Evolutionary conservation across 1,140 invertebrate species (phyloP).

Genomic region (Polypedilum pembai): DNA sequence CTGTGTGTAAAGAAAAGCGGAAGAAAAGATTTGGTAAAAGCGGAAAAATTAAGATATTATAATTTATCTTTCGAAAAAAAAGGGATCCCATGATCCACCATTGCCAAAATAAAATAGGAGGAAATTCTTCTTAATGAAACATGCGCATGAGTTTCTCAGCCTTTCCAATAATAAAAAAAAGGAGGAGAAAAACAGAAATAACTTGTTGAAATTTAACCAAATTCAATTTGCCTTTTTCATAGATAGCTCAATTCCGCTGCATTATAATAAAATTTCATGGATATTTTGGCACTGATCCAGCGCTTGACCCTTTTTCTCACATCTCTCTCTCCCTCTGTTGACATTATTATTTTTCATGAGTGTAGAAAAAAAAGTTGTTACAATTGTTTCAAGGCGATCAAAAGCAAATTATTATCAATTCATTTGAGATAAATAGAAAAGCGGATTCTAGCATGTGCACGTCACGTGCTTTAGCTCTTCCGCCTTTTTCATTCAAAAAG

Average conservation of each 20-base stretch:
- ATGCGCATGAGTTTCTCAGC: neutral
- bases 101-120: neutral
- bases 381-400: constrained; percentile 16
- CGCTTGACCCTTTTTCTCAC: constrained; percentile 22
- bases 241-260: neutral
- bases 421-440: constrained; percentile 22
- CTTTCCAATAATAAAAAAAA: neutral
- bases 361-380: neutral
- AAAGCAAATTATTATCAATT: constrained; percentile 22
- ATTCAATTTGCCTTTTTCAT: neutral
- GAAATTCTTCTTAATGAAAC: neutral
- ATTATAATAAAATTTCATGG: constrained; percentile 26
- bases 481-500: constrained; percentile 23
- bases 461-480: constrained; percentile 22
- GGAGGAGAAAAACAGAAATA: neutral
- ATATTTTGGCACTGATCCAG: neutral
- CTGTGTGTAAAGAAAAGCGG: neutral
- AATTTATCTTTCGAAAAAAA: neutral
- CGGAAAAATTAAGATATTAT: constrained; percentile 14
- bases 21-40: neutral
- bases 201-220: constrained; percentile 16
- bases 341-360: neutral
- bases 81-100: neutral
- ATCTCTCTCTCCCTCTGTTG: neutral
- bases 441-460: constrained; percentile 9